Evolutionary conservation across 2,888 invertebrate species (phyloP), one percentile per base, ranked within the genome.

Genomic region (Philopedon plagiatum): DNA sequence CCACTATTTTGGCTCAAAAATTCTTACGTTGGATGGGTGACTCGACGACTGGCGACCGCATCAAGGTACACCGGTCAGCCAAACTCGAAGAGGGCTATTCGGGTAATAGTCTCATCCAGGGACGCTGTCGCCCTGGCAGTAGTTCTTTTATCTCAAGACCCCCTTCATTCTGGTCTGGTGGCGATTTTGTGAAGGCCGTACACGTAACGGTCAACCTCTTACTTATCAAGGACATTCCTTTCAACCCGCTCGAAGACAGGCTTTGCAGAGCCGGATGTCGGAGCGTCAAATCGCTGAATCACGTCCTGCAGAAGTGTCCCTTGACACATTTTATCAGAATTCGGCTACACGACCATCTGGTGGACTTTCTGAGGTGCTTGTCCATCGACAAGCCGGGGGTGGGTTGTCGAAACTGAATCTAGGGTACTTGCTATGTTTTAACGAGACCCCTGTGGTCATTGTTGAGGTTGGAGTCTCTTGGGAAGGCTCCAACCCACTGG

Each of bases 161-260:
- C 3, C 41, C 3, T 0, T 15, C 41, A 0, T 41, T 41, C 15
- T 41, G 41, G 41, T 41, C 15, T 2, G 15, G 15, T 7, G 41
- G 15, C 1, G 15, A n/a, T 15, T n/a, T n/a, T n/a, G n/a, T n/a
- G n/a, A 41, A 15, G 15, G 13, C 41, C 2, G 15, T 15, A 0
- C 41, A 15, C 2, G 15, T n/a, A n/a, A n/a, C n/a, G n/a, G n/a
- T 2, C 0, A 15, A 41, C 5, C 41, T 41, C 8, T 15, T 41
- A 8, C 41, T 15, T 0, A 15, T n/a, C 15, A 7, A 1, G 41
- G 80, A 79, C 1, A 77, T 81, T 8, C 78, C 79, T 19, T 80
- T 79, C 0, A 81, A 81, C 61, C 81, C 80, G 5, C 73, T 75
- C 3, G 54, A 73, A 0, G 69, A 64, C 34, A 1, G 41, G 5